These are phyloP conservation scores for Pristionchus exspectatus DNA, from an alignment of 2,888 invertebrate species.

Conservation along the genomic window DNA sequence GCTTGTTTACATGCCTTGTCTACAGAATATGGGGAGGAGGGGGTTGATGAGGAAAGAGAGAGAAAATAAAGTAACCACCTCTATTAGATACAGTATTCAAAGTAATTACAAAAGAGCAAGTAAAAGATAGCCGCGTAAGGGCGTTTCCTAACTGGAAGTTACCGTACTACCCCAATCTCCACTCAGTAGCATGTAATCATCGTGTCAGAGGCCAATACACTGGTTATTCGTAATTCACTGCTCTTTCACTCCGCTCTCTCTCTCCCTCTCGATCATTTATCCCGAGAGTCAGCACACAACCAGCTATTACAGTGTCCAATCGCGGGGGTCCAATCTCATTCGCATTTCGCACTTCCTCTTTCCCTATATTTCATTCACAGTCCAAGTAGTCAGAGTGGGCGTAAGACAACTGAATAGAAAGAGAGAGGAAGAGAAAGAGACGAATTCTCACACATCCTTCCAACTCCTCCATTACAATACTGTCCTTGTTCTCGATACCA, in stretches of 20 bases:
- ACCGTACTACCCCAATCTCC: neutral
- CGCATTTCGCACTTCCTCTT: slow-evolving; percentile 11
- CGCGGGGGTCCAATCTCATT: slow-evolving; percentile 1
- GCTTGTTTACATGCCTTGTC: slow-evolving; percentile 51
- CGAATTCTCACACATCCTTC: neutral
- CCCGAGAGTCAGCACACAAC: slow-evolving; percentile 32
- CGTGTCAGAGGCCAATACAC: slow-evolving; percentile 35
- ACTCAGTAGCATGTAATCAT: slow-evolving; percentile 21
- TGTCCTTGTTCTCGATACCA: slow-evolving; percentile 1
- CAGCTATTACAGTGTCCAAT: slow-evolving; percentile 37
- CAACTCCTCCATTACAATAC: neutral
- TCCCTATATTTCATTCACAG: neutral
- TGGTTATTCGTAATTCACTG: slow-evolving; percentile 41
- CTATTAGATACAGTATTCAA: slow-evolving; percentile 17
- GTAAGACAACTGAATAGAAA: neutral
- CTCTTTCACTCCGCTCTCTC: slow-evolving; percentile 32
- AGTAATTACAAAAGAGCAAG: neutral
- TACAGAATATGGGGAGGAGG: neutral
- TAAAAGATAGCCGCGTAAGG: neutral
- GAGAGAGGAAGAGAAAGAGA: neutral
- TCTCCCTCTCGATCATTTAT: slow-evolving; percentile 26
- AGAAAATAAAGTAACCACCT: neutral
- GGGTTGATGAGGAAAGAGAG: neutral
- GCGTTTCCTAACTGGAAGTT: neutral
- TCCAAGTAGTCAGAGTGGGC: neutral